Percentiles rank a stretch among this genome's conserved stretches.
Conservation (phyloP, 35 echinoderm and acorn worm genomes). For the Holothuria glaberrima region DNA sequence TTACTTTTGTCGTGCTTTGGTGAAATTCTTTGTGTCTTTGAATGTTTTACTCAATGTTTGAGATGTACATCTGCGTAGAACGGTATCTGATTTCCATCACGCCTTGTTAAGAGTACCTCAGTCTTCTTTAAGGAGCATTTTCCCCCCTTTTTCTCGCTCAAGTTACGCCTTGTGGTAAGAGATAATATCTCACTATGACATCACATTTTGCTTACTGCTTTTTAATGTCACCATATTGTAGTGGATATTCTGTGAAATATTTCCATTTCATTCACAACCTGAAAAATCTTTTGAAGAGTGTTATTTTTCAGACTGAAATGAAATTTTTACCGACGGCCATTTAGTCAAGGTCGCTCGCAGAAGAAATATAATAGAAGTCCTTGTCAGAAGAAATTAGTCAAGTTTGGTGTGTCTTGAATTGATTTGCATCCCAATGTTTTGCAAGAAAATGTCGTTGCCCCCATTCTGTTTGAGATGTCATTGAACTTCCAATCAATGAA, state of each 20-base stretch:
- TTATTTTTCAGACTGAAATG: conserved; percentile 48
- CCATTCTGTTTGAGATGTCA: conserved; percentile 39
- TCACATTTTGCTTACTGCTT: conserved; percentile 32
- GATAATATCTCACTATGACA: conserved; percentile 24
- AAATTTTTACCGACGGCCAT: conserved; percentile 33
- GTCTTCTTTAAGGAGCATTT: neutral
- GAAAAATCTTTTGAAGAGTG: conserved; percentile 28
- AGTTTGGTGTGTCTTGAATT: conserved; percentile 30
- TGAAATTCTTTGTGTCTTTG: too few species aligned
- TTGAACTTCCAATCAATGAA: conserved; percentile 10
- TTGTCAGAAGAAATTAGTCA: conserved; percentile 32
- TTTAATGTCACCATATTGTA: conserved; percentile 8
- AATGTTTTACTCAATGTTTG: too few species aligned
- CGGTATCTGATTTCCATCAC: conserved; percentile 11
- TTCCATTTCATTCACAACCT: conserved; percentile 11
- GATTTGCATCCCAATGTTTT: conserved; percentile 37
- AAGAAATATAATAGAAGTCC: conserved; percentile 8
- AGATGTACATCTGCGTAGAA: conserved; percentile 1
- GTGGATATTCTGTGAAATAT: conserved; percentile 1
- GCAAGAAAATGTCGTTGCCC: conserved; percentile 31
- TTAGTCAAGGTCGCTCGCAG: conserved; percentile 25
- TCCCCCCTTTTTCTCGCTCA: conserved; percentile 22
- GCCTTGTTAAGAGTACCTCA: neutral
- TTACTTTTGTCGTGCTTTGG: too few species aligned
- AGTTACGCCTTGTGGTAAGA: conserved; percentile 22